These are phyloP conservation scores for Hypolimnas misippus DNA, from an alignment of 2,888 invertebrate species.

Conservation along the genomic window DNA sequence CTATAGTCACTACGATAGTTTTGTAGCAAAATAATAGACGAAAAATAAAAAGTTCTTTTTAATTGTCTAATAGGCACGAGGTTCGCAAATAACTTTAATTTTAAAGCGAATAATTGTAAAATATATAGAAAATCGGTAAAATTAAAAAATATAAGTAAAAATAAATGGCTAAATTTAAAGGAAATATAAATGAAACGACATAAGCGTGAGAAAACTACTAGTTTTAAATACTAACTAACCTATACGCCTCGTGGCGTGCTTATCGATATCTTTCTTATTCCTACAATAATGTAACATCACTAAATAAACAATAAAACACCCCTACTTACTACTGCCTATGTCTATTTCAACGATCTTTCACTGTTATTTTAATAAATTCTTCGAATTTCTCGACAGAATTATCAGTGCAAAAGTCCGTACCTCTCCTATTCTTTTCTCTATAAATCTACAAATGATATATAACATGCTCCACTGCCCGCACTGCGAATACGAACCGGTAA, in stretches of 20 bases:
- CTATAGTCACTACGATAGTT: too few relatives aligned
- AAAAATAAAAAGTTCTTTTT: too few relatives aligned
- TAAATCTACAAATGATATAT: background rate
- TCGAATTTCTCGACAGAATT: background rate
- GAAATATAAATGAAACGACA: too few relatives aligned
- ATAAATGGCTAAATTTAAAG: too few relatives aligned
- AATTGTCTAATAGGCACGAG: too few relatives aligned
- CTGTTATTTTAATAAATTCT: background rate
- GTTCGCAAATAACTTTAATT: too few relatives aligned
- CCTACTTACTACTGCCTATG: too few relatives aligned
- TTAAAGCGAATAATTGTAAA: too few relatives aligned
- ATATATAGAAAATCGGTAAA: too few relatives aligned
- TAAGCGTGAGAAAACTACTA: too few relatives aligned
- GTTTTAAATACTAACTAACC: constrained; percentile 2
- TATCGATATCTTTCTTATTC: background rate
- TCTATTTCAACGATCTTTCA: background rate
- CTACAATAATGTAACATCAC: background rate
- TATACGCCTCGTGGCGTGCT: constrained; percentile 1
- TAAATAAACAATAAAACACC: background rate
- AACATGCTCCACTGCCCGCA: constrained; percentile 27
- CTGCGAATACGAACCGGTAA: constrained; percentile 22
- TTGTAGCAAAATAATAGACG: too few relatives aligned
- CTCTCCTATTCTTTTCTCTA: constrained; percentile 7
- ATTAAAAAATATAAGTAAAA: too few relatives aligned
- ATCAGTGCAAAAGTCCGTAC: constrained; percentile 1